Evolutionary conservation across 2,888 invertebrate species (phyloP), one percentile per base, ranked within the genome.

Genomic region (Euplexia lucipara): DNA sequence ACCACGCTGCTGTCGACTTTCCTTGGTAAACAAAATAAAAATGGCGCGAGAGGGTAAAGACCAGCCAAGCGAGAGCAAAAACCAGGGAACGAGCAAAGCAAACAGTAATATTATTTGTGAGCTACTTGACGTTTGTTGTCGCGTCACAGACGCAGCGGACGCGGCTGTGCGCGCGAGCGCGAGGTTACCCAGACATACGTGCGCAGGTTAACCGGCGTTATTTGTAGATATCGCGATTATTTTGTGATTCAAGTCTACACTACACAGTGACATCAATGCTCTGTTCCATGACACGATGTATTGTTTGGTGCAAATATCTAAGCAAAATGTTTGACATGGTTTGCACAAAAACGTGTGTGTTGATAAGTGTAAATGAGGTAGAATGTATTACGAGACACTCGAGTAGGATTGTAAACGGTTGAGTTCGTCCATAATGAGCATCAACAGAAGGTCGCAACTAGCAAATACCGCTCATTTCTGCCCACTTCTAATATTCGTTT

Each of bases 211-310:
- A 64, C 44, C 53, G 48, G 70, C 64, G 65, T 64, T 76, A 74
- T 78, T 81, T 69, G 69, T 63, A 78, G 42, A 70, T 47, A 76
- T 64, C 66, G 74, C 60, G 71, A 82, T 75, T 83, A 85, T 81
- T 85, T 82, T 62, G 75, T 83, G 81, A 88, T 86, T 85, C 81
- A 87, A 84, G 81, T 79, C n/a, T n/a, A n/a, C n/a, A n/a, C n/a
- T n/a, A 81, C 76, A 70, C 78, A 79, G 81, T 90, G 88, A 88
- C 90, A 90, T 89, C 88, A 88, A 81, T 64, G 57, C 52, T 59
- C 59, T 52, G 53, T 77, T 79, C 72, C 22, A 70, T 66, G 76
- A 76, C 52, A 59, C 30, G 51, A 53, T 65, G 20, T 68, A 49
- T 48, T 63, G 48, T 65, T 49, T 42, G 37, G 34, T 48, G 65